Conservation (phyloP, 1,140 invertebrate species). For the Carposina sasakii region DNA sequence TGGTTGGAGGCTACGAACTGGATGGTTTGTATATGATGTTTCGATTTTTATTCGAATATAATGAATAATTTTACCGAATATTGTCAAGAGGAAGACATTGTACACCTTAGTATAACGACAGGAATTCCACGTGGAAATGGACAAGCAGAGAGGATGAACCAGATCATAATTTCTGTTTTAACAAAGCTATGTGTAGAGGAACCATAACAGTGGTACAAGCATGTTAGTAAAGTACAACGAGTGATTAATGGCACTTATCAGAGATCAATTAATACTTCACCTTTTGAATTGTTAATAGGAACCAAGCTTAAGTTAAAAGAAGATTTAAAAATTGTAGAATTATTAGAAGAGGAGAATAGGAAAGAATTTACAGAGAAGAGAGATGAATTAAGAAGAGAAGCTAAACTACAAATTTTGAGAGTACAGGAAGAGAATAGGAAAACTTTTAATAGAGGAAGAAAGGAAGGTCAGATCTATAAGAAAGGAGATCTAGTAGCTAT, state of each 20-base stretch:
- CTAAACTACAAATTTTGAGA: conserved; percentile 1
- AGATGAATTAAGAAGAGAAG: conserved; percentile 9
- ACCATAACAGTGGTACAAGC: neutral
- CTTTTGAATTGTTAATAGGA: neutral
- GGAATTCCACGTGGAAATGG: conserved; percentile 26
- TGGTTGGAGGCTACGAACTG: too few relatives aligned
- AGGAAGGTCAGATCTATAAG: neutral
- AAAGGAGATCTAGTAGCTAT: neutral
- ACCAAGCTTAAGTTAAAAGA: neutral
- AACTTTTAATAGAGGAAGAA: neutral
- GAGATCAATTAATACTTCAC: neutral
- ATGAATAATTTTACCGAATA: neutral
- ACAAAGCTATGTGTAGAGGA: conserved; percentile 2
- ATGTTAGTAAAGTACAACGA: neutral
- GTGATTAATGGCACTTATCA: neutral
- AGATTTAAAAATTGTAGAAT: neutral
- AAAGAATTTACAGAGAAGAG: neutral
- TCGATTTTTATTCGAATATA: too few relatives aligned
- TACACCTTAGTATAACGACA: conserved; percentile 9
- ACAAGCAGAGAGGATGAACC: conserved; percentile 26
- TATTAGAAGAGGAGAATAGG: neutral
- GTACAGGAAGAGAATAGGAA: conserved; percentile 13
- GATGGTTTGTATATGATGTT: too few relatives aligned
- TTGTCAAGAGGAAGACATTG: neutral
- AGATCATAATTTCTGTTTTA: conserved; percentile 17